Evolutionary conservation across 2,797 vertebrate species (phyloP).

Genomic region (Pseudocheirus occidentalis): DNA sequence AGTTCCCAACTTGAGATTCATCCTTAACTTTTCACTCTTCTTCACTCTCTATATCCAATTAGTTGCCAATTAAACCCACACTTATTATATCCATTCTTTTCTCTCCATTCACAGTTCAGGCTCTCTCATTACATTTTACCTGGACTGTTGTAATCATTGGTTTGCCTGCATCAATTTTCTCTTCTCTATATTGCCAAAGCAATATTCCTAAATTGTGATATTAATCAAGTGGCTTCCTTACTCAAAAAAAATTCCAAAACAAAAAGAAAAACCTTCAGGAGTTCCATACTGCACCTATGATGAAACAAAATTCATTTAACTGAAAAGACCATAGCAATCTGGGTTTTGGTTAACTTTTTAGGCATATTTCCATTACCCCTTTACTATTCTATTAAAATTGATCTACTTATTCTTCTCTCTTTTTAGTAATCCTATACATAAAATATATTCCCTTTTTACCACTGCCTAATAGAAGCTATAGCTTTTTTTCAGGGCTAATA

Average conservation of each 20-base stretch:
- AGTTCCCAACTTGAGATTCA: neutral
- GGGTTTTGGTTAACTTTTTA: neutral
- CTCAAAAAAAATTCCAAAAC: neutral
- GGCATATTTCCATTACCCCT: neutral
- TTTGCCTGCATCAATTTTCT: neutral
- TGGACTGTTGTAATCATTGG: neutral
- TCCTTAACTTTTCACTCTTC: neutral
- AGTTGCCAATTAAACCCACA: neutral
- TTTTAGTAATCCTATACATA: neutral
- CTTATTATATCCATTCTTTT: neutral
- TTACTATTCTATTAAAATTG: neutral
- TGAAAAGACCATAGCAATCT: neutral
- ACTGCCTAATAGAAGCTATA: neutral
- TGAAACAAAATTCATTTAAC: neutral
- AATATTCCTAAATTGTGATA: neutral
- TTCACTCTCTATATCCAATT: neutral
- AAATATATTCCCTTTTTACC: neutral
- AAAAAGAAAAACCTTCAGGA: neutral
- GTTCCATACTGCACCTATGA: neutral
- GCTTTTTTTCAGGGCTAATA: neutral
- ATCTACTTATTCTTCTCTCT: neutral
- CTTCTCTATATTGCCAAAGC: neutral
- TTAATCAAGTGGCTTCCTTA: neutral
- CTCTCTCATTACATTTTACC: neutral
- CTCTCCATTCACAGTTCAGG: neutral